Percentiles rank a stretch among this genome's conserved stretches.
Evolutionary conservation across 2,113 vertebrate species (phyloP).

Genomic region (Hippocampus barbouri): DNA sequence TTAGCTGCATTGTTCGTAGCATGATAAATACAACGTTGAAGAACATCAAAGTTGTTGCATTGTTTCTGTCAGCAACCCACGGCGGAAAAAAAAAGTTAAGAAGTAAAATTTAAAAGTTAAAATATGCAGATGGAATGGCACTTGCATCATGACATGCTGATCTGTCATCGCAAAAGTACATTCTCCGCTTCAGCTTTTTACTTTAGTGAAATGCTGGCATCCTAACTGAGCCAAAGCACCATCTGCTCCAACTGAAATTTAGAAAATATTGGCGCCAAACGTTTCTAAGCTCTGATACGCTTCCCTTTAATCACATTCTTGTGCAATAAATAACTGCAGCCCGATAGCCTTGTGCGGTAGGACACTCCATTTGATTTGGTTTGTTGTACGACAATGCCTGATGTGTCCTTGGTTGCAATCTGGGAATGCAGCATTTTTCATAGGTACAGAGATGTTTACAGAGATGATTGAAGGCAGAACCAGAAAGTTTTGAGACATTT

Average conservation of each 20-base stretch:
- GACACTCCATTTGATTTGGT: slow-evolving; percentile 22
- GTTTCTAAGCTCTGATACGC: neutral
- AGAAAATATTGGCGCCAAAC: slow-evolving; percentile 34
- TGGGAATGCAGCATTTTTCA: slow-evolving; percentile 27
- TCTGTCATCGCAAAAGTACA: neutral
- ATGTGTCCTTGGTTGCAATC: slow-evolving; percentile 26
- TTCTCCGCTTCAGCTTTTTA: slow-evolving; percentile 16
- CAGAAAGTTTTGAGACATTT: slow-evolving; percentile 15
- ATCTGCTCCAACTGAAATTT: slow-evolving; percentile 49
- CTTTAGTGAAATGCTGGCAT: slow-evolving; percentile 15
- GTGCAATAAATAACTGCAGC: slow-evolving; percentile 29
- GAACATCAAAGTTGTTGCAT: neutral
- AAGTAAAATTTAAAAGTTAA: neutral
- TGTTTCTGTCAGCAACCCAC: neutral
- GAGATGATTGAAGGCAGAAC: slow-evolving; percentile 24
- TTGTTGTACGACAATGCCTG: slow-evolving; percentile 31
- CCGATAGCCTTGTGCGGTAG: neutral
- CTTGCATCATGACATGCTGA: neutral
- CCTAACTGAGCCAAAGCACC: slow-evolving; percentile 40
- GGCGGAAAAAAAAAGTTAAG: neutral
- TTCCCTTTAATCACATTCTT: slow-evolving; percentile 26
- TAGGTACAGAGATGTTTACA: slow-evolving; percentile 25
- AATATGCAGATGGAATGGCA: neutral
- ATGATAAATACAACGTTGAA: too few species aligned
- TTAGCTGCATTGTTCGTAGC: too few species aligned